These are phyloP conservation scores for Pyralis farinalis DNA, from an alignment of 2,888 invertebrate genomes.

Conservation along the genomic window DNA sequence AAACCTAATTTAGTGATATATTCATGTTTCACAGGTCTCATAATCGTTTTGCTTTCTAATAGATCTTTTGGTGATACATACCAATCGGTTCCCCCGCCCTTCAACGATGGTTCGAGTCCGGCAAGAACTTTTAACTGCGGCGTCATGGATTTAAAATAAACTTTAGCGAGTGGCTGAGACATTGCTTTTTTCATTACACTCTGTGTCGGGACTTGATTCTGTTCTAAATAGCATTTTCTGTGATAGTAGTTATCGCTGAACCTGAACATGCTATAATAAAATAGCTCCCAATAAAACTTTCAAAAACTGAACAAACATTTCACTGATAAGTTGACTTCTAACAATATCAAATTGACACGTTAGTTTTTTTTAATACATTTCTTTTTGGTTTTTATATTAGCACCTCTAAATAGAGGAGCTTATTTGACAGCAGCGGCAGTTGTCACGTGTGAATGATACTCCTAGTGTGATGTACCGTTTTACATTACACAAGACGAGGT, in stretches of 20 bases:
- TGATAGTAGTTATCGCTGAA: conserved; percentile 54
- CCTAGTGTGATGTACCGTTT: too few relatives aligned
- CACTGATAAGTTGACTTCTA: too few relatives aligned
- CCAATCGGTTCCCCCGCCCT: conserved; percentile 64
- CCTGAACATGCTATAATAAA: conserved; percentile 27
- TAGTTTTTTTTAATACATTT: too few relatives aligned
- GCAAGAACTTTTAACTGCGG: conserved; percentile 52
- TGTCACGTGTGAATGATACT: too few relatives aligned
- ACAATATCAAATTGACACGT: too few relatives aligned
- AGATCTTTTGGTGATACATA: conserved; percentile 54
- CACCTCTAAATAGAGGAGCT: too few relatives aligned
- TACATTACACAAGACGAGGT: too few relatives aligned
- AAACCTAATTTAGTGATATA: conserved; percentile 44
- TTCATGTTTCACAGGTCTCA: conserved; percentile 51
- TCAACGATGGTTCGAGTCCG: conserved; percentile 59
- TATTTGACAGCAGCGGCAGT: too few relatives aligned
- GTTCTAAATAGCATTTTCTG: conserved; percentile 54
- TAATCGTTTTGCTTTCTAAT: conserved; percentile 43
- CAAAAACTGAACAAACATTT: neutral
- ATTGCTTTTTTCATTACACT: conserved; percentile 55
- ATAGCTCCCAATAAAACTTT: too few relatives aligned
- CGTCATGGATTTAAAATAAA: conserved; percentile 65
- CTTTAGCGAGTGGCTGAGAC: conserved; percentile 49
- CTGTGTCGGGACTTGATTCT: conserved; percentile 60
- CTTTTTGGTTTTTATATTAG: too few relatives aligned